These are phyloP conservation scores for Neolamprologus cancellatus DNA, from an alignment of 2,113 vertebrate species.

Conservation along the genomic window DNA sequence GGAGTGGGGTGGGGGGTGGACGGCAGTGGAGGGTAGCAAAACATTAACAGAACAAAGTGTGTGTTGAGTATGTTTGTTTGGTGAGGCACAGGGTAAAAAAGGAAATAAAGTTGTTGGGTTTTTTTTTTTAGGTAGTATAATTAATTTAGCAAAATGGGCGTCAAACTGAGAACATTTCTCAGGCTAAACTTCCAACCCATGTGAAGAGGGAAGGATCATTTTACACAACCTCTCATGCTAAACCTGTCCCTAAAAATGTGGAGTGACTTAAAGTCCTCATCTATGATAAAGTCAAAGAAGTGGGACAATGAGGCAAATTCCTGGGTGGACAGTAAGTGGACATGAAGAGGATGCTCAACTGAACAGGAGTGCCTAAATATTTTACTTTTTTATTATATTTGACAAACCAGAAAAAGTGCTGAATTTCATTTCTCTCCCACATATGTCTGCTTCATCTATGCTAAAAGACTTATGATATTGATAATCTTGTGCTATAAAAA, in stretches of 20 bases:
- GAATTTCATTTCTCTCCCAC: not conserved
- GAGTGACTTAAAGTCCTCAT: constrained; percentile 29
- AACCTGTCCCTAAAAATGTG: constrained; percentile 26
- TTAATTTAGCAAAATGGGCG: constrained; percentile 42
- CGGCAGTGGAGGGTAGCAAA: not conserved
- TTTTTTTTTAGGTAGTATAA: constrained; percentile 38
- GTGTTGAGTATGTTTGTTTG: not conserved
- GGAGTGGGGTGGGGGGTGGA: not conserved
- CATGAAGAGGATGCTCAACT: not conserved
- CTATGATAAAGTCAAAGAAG: constrained; percentile 26
- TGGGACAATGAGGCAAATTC: constrained; percentile 1
- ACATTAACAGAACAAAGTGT: not conserved
- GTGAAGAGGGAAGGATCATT: constrained; percentile 27
- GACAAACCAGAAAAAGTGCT: not conserved
- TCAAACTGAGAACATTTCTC: constrained; percentile 27
- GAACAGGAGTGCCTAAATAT: constrained; percentile 19
- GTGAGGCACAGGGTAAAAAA: not conserved
- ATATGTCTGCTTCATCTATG: not conserved
- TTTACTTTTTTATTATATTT: not conserved
- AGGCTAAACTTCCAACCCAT: constrained; percentile 31
- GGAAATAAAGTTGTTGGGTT: not conserved
- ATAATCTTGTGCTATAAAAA: not conserved
- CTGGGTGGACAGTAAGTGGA: constrained; percentile 28
- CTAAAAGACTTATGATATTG: not conserved
- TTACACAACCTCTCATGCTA: constrained; percentile 10